A percentile compares a stretch with the other conserved stretches of the same genome.
These are phyloP conservation scores for Linnaemya vulpina DNA, from an alignment of 2,888 invertebrate species.

Conservation along the genomic window DNA sequence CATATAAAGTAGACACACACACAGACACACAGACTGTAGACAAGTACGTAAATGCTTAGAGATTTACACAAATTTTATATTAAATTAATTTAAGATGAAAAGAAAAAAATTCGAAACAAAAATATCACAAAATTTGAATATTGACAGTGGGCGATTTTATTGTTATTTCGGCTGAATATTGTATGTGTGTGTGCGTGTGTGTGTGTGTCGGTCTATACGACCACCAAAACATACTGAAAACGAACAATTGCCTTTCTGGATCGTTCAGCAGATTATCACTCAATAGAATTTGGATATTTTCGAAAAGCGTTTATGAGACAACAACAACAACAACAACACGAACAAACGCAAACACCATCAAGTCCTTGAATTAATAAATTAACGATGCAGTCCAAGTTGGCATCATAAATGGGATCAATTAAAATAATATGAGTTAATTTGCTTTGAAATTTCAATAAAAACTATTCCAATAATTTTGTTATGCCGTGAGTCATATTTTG, in stretches of 20 bases:
- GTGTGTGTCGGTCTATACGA: background rate
- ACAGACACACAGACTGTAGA: background rate
- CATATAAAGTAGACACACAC: background rate
- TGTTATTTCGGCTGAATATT: conserved; percentile 42
- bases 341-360: background rate
- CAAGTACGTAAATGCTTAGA: background rate
- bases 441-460: conserved; percentile 21
- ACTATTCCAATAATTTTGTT: background rate
- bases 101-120: no score
- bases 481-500: background rate
- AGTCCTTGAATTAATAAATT: conserved; percentile 56
- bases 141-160: conserved; percentile 68
- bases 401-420: conserved; percentile 2
- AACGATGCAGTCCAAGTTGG: conserved; percentile 24
- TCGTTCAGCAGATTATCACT: conserved; percentile 56
- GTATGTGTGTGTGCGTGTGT: conserved; percentile 15
- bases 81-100: conserved; percentile 55
- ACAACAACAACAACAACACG: background rate
- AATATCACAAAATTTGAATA: conserved; percentile 51
- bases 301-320: background rate
- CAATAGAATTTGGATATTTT: conserved; percentile 32
- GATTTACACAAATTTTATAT: background rate
- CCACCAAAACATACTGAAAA: conserved; percentile 13
- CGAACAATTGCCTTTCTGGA: conserved; percentile 44
- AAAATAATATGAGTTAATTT: background rate